Conservation (phyloP, 2,888 invertebrate genomes). For the Neoscelio sp. region DNA sequence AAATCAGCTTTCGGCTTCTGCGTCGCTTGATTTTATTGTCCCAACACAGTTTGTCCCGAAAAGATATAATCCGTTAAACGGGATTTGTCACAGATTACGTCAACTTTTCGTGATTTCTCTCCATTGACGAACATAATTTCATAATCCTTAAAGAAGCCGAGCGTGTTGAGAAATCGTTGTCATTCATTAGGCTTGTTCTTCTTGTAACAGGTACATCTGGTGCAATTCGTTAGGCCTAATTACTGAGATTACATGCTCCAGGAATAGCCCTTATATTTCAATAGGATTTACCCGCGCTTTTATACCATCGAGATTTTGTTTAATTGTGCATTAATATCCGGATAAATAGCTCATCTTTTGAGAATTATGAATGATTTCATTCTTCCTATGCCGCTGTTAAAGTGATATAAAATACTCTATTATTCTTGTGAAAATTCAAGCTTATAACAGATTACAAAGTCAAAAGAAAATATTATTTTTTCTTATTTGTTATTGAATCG, state of each 20-base stretch:
- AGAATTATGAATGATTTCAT: neutral
- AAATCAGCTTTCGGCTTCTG: no score
- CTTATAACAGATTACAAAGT: no score
- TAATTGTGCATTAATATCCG: constrained; percentile 42
- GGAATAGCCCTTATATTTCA: constrained; percentile 61
- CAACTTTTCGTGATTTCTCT: constrained; percentile 2
- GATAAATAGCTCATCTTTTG: constrained; percentile 26
- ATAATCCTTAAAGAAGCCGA: constrained; percentile 28
- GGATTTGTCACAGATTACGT: no score
- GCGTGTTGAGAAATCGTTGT: constrained; percentile 41
- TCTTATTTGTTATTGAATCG: no score
- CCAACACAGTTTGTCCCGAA: neutral
- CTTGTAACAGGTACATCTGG: constrained; percentile 70
- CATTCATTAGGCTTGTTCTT: constrained; percentile 43
- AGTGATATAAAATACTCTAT: neutral
- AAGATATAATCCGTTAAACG: neutral
- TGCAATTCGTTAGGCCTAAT: constrained; percentile 71
- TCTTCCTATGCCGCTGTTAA: no score
- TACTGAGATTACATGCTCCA: constrained; percentile 48
- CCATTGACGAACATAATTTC: constrained; percentile 27
- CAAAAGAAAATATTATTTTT: no score
- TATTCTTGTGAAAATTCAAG: neutral
- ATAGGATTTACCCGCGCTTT: constrained; percentile 52
- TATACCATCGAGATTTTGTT: constrained; percentile 31
- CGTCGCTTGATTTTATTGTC: no score